phyloP scores from a whole-genome alignment of 2,797 vertebrate genomes.

The Mustela erminea region DNA sequence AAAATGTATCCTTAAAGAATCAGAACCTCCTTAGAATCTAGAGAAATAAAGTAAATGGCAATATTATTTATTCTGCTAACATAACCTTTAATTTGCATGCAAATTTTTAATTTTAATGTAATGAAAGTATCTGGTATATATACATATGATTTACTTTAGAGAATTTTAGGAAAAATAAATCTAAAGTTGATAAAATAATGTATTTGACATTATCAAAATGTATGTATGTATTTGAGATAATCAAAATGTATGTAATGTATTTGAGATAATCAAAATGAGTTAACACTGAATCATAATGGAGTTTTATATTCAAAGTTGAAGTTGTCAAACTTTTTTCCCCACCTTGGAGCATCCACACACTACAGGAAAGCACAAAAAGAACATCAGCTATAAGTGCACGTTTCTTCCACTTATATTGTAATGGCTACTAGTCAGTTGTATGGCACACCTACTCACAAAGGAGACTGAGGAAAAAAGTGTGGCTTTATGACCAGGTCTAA shows the following conservation, averaged over 20 bases:
- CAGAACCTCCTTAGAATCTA: neutral
- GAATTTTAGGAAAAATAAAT: neutral
- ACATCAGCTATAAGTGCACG: neutral
- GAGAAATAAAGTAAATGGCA: neutral
- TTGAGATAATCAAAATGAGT: neutral
- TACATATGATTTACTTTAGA: neutral
- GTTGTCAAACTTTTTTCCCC: neutral
- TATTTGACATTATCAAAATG: neutral
- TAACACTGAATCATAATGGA: neutral
- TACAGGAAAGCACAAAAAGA: neutral
- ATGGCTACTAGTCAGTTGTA: neutral
- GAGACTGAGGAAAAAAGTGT: neutral
- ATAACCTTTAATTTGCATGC: neutral
- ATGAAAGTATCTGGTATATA: neutral
- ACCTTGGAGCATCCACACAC: neutral
- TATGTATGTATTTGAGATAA: neutral
- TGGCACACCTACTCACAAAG: neutral
- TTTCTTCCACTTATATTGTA: neutral
- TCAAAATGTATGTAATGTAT: no score
- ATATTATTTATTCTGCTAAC: neutral
- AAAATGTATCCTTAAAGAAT: neutral
- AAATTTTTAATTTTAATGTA: neutral
- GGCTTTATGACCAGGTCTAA: neutral
- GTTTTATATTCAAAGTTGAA: neutral
- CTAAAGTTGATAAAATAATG: neutral